A percentile compares a stretch with the other conserved stretches of the same genome.
Evolutionary conservation across 2,113 vertebrate genomes (phyloP).

Genomic region (Limnothrissa miodon): DNA sequence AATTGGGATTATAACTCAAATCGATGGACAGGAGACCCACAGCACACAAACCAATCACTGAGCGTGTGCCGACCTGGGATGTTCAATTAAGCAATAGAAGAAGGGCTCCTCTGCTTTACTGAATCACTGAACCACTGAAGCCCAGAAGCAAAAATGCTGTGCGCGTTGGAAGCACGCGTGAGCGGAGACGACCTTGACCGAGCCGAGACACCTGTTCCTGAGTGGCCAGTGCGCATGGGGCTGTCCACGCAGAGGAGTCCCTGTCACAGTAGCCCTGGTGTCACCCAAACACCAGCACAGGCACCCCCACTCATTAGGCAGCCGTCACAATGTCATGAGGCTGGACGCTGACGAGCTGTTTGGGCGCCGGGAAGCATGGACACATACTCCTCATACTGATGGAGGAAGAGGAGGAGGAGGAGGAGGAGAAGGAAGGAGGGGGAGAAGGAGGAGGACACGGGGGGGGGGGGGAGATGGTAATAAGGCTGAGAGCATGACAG

Average conservation of each 20-base stretch:
- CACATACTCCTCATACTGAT: not conserved
- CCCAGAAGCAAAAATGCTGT: not conserved
- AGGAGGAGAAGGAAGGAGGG: not conserved
- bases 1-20: not conserved
- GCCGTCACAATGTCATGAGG: not conserved
- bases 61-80: not conserved
- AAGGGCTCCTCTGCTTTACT: not conserved
- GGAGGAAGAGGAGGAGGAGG: not conserved
- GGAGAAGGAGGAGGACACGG: not conserved
- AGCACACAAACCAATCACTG: slow-evolving; percentile 40
- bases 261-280: not conserved
- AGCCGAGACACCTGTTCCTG: not conserved
- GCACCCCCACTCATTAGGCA: not conserved
- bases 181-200: not conserved
- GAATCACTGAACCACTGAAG: no score
- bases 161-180: not conserved
- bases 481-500: not conserved
- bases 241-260: not conserved
- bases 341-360: not conserved
- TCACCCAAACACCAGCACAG: not conserved
- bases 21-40: not conserved
- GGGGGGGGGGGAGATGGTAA: not conserved
- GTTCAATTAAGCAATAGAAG: slow-evolving; percentile 13
- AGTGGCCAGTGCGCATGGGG: not conserved
- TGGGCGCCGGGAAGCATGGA: not conserved